phyloP scores from a whole-genome alignment of 2,888 invertebrate genomes.

The Xestoiulus laeticollis region DNA sequence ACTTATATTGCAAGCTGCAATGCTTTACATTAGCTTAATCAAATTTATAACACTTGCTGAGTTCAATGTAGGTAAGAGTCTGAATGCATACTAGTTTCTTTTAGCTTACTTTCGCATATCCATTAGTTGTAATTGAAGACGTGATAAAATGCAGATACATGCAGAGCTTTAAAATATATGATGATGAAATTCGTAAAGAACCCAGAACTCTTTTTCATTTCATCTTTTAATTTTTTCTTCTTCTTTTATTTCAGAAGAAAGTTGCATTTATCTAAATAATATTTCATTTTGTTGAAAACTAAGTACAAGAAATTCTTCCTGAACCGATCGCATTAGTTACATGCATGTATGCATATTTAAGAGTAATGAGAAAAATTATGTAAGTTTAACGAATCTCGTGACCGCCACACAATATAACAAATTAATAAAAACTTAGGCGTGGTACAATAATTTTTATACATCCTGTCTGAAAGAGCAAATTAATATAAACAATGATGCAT shows the following conservation, averaged over 20 bases:
- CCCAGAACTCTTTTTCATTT: conserved; percentile 8
- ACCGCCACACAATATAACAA: background rate
- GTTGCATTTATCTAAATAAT: background rate
- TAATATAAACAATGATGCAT: conserved; percentile 14
- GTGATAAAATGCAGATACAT: conserved; percentile 37
- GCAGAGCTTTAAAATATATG: conserved; percentile 15
- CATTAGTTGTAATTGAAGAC: conserved; percentile 23
- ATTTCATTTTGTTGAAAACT: no score
- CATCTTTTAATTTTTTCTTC: background rate
- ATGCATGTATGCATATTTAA: background rate
- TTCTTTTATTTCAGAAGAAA: background rate
- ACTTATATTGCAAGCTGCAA: background rate
- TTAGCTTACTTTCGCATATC: background rate
- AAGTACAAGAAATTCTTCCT: no score
- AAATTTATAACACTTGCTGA: background rate
- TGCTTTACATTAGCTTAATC: background rate
- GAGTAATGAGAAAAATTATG: background rate
- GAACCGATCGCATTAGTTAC: no score
- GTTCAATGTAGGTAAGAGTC: background rate
- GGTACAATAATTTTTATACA: conserved; percentile 37
- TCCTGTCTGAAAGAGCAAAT: conserved; percentile 19
- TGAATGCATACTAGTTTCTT: background rate
- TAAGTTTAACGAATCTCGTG: background rate
- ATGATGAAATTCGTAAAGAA: background rate
- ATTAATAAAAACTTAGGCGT: conserved; percentile 33